phyloP scores from a whole-genome alignment of 2,113 vertebrate genomes.

The Channa maculata region DNA sequence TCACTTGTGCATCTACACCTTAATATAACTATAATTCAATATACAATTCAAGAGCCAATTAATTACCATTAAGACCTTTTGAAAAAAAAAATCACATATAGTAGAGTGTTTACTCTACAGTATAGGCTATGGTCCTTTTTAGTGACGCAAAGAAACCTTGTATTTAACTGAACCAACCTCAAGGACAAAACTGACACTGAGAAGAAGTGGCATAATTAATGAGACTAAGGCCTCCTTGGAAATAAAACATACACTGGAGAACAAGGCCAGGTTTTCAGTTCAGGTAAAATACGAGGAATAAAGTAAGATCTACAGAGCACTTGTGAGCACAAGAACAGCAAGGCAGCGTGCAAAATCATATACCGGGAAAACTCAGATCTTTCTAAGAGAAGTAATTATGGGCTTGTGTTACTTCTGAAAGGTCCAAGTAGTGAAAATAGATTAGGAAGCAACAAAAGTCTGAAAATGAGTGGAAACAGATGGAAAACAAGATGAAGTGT shows the following conservation, averaged over 20 bases:
- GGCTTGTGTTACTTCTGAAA: not conserved
- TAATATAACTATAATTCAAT: too few species aligned
- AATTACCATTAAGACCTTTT: too few species aligned
- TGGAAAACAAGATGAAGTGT: not conserved
- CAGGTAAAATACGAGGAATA: not conserved
- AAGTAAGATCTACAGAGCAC: not conserved
- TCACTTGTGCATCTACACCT: too few species aligned
- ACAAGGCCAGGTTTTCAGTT: constrained; percentile 1
- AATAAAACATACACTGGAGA: constrained; percentile 17
- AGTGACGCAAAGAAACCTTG: not conserved
- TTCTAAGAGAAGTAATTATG: not conserved
- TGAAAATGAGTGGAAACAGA: not conserved
- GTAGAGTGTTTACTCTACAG: not conserved
- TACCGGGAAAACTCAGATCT: not conserved
- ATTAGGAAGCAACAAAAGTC: not conserved
- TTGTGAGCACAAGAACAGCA: not conserved
- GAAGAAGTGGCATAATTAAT: constrained; percentile 12
- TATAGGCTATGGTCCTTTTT: not conserved
- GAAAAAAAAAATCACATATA: too few species aligned
- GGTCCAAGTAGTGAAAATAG: not conserved
- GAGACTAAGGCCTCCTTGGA: not conserved
- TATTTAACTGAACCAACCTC: not conserved
- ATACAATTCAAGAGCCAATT: too few species aligned
- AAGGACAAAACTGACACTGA: constrained; percentile 10
- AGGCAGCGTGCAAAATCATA: not conserved